Conservation (phyloP, 2,888 invertebrate genomes). For the Rhogogaster chlorosoma region DNA sequence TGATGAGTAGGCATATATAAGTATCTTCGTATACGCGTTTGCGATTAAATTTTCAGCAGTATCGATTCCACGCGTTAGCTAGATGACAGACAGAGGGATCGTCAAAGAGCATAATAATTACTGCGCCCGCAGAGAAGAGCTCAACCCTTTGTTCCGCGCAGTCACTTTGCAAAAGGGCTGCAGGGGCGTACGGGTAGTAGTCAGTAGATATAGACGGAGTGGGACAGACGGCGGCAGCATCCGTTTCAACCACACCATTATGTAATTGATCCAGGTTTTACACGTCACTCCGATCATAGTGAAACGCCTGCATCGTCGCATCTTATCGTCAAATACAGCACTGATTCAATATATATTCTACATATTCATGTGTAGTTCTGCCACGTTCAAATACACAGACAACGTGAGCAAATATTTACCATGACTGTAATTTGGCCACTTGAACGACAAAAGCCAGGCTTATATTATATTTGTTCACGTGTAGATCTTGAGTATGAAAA, state of each 20-base stretch:
- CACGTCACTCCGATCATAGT: conserved; percentile 64
- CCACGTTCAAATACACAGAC: not conserved
- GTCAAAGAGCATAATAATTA: conserved; percentile 77
- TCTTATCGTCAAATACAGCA: conserved; percentile 56
- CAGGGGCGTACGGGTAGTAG: conserved; percentile 47
- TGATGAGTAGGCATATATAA: not conserved
- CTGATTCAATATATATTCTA: not conserved
- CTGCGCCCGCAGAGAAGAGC: conserved; percentile 76
- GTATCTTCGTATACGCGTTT: conserved; percentile 59
- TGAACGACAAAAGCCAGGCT: not conserved
- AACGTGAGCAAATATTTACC: not conserved
- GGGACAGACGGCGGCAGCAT: conserved; percentile 63
- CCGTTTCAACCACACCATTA: conserved; percentile 73
- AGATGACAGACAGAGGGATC: conserved; percentile 74
- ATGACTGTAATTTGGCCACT: conserved; percentile 1
- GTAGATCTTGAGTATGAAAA: not conserved
- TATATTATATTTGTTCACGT: conserved; percentile 35
- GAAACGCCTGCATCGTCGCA: conserved; percentile 60
- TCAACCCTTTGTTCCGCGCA: conserved; percentile 76
- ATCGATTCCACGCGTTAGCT: conserved; percentile 71
- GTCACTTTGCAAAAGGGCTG: conserved; percentile 74
- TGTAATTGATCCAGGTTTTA: conserved; percentile 73
- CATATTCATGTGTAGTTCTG: not conserved
- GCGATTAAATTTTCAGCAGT: conserved; percentile 75
- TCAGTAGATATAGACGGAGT: conserved; percentile 50